Percentiles rank a stretch among this genome's conserved stretches.
phyloP scores from a whole-genome alignment of 2,113 vertebrate genomes.

The Pampusana beccarii region DNA sequence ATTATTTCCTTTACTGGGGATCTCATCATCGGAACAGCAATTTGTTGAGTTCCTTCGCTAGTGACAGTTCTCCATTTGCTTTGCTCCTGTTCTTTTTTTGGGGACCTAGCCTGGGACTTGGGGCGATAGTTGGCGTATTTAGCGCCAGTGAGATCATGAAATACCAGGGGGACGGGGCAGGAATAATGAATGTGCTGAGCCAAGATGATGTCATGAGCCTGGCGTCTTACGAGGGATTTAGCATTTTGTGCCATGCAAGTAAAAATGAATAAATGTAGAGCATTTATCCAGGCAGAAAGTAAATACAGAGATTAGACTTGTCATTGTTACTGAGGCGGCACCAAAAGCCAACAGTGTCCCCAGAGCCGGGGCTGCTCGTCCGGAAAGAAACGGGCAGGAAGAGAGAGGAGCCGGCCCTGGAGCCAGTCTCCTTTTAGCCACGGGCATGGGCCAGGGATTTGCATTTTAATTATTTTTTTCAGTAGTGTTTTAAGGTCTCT shows the following conservation, averaged over 20 bases:
- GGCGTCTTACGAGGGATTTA: conserved; percentile 45
- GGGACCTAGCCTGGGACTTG: background rate
- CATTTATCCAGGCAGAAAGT: conserved; percentile 45
- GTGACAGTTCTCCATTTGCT: background rate
- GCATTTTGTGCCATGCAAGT: conserved; percentile 46
- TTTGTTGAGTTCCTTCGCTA: background rate
- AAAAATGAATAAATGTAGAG: conserved; percentile 16
- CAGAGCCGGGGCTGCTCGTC: conserved; percentile 51
- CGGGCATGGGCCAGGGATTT: conserved; percentile 43
- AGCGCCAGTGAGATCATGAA: background rate
- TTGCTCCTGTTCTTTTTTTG: background rate
- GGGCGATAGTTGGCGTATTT: background rate
- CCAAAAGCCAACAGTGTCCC: conserved; percentile 23
- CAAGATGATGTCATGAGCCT: conserved; percentile 54
- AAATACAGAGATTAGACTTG: conserved; percentile 65
- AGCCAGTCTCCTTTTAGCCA: conserved; percentile 45
- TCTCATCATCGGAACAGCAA: background rate
- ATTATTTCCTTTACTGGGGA: background rate
- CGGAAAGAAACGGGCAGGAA: conserved; percentile 42
- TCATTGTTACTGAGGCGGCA: conserved; percentile 58
- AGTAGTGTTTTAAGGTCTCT: conserved; percentile 49
- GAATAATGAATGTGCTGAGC: conserved; percentile 48
- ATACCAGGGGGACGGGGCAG: background rate
- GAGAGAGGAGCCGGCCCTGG: conserved; percentile 27
- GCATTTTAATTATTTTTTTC: conserved; percentile 51